phyloP scores from a whole-genome alignment of 1,140 invertebrate species.

The Drosophila neocordata region DNA sequence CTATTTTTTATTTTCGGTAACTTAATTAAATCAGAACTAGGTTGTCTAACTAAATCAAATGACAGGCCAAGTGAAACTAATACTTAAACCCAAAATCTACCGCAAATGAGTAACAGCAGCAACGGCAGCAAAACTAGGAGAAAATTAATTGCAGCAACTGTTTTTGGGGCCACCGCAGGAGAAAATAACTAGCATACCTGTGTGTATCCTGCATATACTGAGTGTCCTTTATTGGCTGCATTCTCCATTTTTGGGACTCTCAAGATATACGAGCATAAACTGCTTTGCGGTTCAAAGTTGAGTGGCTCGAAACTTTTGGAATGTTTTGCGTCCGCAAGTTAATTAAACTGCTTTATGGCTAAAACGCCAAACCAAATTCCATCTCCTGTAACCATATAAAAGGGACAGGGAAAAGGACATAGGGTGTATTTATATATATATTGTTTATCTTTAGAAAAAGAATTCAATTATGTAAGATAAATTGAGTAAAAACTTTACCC shows the following conservation, averaged over 20 bases:
- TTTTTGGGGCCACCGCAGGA: conserved; percentile 27
- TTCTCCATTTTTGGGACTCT: conserved; percentile 49
- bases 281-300: conserved; percentile 80
- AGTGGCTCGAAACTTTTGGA: conserved; percentile 70
- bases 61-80: conserved; percentile 43
- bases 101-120: conserved; percentile 32
- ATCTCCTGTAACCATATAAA: neutral
- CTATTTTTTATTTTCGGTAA: conserved; percentile 12
- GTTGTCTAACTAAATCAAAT: conserved; percentile 62
- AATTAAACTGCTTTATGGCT: conserved; percentile 77
- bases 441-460: neutral
- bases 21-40: conserved; percentile 68
- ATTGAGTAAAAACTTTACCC: conserved; percentile 36
- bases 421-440: neutral
- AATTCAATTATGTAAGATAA: conserved; percentile 49
- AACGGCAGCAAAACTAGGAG: conserved; percentile 11
- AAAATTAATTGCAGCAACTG: conserved; percentile 18
- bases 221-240: conserved; percentile 71
- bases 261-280: conserved; percentile 56
- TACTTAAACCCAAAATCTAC: conserved; percentile 20
- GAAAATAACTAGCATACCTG: conserved; percentile 48
- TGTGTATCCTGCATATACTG: conserved; percentile 43
- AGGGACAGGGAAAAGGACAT: neutral
- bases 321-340: conserved; percentile 73
- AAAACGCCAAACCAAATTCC: conserved; percentile 26